Base-by-base conservation (phyloP, 2,888 invertebrate species). In the Epinotia nisella region DNA sequence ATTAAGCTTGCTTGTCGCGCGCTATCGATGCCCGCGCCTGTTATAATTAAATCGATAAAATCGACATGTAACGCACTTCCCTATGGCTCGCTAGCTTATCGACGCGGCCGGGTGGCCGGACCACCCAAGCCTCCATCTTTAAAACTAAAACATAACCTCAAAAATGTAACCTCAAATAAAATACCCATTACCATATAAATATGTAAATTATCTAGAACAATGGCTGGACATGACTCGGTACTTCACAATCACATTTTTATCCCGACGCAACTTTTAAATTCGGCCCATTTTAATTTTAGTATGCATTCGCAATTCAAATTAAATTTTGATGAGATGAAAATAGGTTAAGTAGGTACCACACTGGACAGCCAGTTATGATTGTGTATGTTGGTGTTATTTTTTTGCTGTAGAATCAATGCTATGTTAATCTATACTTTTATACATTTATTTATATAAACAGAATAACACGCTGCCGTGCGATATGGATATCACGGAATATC, bases 1-100 rank as follows among this genome's bases (percentile, higher is more conserved):
- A 72, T 72, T 72, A 72, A 72, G 67, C 72, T 72, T 72, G 55
- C 72, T 62, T 68, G 72, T 62, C 67, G 67, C 70, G 67, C 70
- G 62, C 66, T 70, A 65, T 74, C 70, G 70, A 66, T 70, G 53
- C 65, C 35, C 67, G 70, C 70, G 74, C 75, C 87, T 87, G 87
- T 89, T 87, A 86, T 86, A 89, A 90, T 90, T 89, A 88, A 87
- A 83, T 83, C 79, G 84, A 86, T 90, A 89, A 86, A 83, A 87
- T 90, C 87, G 84, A 89, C 87, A 83, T 86, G 87, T 85, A 86
- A 82, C 85, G 85, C 81, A 80, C 81, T 82, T 80, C 80, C 80
- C 81, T 85, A 85, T 84, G 82, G 83, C 83, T 86, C 79, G 81
- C 80, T 78, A 82, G 70, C 73, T 75, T 90, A 88, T 89, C 88